Evolutionary conservation across 2,797 vertebrate species (phyloP), one percentile per base, ranked within the genome.

Genomic region (Ceryle rudis): DNA sequence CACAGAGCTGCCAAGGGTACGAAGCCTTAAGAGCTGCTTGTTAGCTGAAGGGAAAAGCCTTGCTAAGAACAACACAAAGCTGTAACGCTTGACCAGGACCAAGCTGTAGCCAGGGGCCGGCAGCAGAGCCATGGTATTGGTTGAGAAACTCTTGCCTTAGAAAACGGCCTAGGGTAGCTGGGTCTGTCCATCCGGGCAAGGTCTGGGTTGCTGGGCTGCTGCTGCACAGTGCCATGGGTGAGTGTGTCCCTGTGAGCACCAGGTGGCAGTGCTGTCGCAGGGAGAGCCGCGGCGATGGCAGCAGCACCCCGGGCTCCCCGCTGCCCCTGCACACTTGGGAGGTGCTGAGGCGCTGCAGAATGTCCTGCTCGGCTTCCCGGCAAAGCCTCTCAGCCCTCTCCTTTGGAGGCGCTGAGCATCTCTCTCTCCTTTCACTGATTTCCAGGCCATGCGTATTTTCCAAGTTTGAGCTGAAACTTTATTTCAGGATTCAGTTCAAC

Each of bases 231-330:
- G 79, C 44, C n/a, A 0, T 0, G 67, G 39, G 66, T 9, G 74
- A 9, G 51, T 1, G 86, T 19, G 70, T 65, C 58, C 16, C 44
- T 7, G 51, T 2, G 58, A n/a, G 94, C 95, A 29, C 37, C 94
- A 96, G 96, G 91, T 85, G 96, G 94, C 96, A 52, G 55, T 88
- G 95, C 90, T 90, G 89, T 6, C 66, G 69, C 81, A 4, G 42
- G 57, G 7, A 69, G 60, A 66, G 81, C 7, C 3, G 60, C 54
- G 5, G 49, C 49, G 3, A 10, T 5, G 65, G 29, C 35, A 4
- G 37, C 21, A 0, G 73, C 16, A 37, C 19, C n/a, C 11, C 4
- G 11, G 9, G 77, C 26, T 49, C 16, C 21, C 20, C 5, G 13
- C 3, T 35, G 52, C 26, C 31, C 14, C 28, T 5, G 29, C 69